Evolutionary conservation across 2,888 invertebrate species (phyloP).

Genomic region (Machimus atricapillus): DNA sequence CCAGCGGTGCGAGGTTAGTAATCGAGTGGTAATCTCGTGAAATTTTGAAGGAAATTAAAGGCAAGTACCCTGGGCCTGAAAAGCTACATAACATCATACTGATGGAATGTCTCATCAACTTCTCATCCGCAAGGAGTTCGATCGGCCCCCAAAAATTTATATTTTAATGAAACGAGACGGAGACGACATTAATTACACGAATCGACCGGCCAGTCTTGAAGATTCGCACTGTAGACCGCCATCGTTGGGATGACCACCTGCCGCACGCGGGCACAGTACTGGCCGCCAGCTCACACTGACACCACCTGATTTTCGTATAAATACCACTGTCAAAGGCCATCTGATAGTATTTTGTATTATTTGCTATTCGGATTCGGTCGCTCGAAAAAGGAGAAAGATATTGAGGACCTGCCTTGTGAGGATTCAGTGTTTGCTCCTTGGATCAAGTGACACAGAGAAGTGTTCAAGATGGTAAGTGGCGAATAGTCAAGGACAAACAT

Average conservation of each 20-base stretch:
- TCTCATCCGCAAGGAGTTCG: not conserved
- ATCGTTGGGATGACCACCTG: conserved; percentile 16
- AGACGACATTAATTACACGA: conserved; percentile 30
- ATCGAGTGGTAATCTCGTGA: not conserved
- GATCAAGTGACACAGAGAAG: conserved; percentile 4
- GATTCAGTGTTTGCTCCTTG: conserved; percentile 36
- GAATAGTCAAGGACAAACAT: not conserved
- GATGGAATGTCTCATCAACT: not conserved
- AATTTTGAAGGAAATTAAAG: not conserved
- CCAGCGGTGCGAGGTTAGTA: not conserved
- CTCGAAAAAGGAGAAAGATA: conserved; percentile 17
- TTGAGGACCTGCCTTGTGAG: conserved; percentile 5
- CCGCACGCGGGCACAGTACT: not conserved
- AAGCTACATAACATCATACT: not conserved
- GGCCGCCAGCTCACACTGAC: conserved; percentile 13
- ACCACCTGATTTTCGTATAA: conserved; percentile 33
- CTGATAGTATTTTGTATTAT: conserved; percentile 40
- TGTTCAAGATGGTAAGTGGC: conserved; percentile 25
- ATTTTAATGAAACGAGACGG: not conserved
- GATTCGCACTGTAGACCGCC: conserved; percentile 3
- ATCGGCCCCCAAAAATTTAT: conserved; percentile 16
- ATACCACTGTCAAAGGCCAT: conserved; percentile 39
- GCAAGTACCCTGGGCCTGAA: not conserved
- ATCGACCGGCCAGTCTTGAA: conserved; percentile 2
- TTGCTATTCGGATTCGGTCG: conserved; percentile 33